A percentile compares a stretch with the other conserved stretches of the same genome.
phyloP scores from a whole-genome alignment of 2,797 vertebrate genomes.

The Tapera naevia region DNA sequence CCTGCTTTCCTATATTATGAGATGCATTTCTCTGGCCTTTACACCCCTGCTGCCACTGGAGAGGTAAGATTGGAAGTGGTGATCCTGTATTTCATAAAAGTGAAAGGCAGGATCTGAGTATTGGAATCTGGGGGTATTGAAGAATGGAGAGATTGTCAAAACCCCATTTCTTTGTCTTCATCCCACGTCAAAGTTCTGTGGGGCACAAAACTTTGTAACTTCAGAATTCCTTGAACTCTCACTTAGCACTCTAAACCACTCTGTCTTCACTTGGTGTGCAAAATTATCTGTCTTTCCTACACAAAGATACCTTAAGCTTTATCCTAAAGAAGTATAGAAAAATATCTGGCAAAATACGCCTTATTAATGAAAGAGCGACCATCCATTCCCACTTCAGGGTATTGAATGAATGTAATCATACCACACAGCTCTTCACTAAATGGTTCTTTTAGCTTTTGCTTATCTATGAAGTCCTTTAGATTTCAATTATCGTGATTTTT shows the following conservation, averaged over 20 bases:
- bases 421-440: background rate
- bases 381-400: background rate
- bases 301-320: background rate
- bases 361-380: background rate
- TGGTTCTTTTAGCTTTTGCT: background rate
- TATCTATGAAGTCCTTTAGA: background rate
- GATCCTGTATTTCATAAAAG: background rate
- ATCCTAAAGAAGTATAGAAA: background rate
- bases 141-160: background rate
- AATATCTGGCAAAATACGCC: background rate
- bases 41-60: background rate
- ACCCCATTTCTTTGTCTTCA: accelerated
- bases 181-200: background rate
- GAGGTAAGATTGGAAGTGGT: background rate
- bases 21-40: background rate
- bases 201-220: background rate
- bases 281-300: background rate
- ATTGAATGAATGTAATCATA: background rate
- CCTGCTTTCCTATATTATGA: background rate
- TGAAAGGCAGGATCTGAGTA: background rate
- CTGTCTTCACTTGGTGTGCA: background rate
- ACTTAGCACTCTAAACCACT: background rate
- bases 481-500: background rate
- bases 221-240: background rate
- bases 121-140: background rate